Evolutionary conservation across 2,888 invertebrate genomes (phyloP), one percentile per base, ranked within the genome.

Genomic region (Rosalia funebris): DNA sequence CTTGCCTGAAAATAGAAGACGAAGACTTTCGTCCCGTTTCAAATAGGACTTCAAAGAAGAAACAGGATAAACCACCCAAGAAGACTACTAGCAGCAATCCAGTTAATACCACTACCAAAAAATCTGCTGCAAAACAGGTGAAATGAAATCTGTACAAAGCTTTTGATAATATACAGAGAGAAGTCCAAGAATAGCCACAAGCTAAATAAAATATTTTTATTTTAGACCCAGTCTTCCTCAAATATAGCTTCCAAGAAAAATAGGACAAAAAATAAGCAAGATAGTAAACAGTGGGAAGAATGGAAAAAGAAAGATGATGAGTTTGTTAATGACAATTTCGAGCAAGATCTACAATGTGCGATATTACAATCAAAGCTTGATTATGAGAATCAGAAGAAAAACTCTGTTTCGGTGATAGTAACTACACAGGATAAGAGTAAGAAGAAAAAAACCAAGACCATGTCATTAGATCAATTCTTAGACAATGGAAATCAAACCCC

Each of bases 391-490:
- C 88, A 90, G 72, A 77, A 83, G 77, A 76, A 74, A 55, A 34
- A 62, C 53, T 25, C 52, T 17, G 41, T 45, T 1, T 50, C 84
- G 68, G 83, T 83, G 65, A 81, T 84, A 75, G 86, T 83, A 72
- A 71, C 73, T 76, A 77, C 77, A 25, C 70, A 69, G 60, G 61
- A 48, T 34, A 65, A 68, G 42, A 83, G 81, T 63, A 86, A 86
- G 68, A 86, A 85, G 72, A 84, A 86, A 65, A 91, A 90, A 77
- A 89, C 89, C 70, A 89, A 89, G 75, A 86, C 89, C 0, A 91
- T 92, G 88, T 88, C 89, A 59, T 81, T 92, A 57, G 89, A 89
- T 60, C 88, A 92, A 78, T 92, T 92, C 76, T 81, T 89, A 81
- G 70, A 71, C 11, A 48, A 60, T 12, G 66, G 61, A 15, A 61